Base-by-base conservation (phyloP, 1,140 invertebrate species). In the Bombus consobrinus region DNA sequence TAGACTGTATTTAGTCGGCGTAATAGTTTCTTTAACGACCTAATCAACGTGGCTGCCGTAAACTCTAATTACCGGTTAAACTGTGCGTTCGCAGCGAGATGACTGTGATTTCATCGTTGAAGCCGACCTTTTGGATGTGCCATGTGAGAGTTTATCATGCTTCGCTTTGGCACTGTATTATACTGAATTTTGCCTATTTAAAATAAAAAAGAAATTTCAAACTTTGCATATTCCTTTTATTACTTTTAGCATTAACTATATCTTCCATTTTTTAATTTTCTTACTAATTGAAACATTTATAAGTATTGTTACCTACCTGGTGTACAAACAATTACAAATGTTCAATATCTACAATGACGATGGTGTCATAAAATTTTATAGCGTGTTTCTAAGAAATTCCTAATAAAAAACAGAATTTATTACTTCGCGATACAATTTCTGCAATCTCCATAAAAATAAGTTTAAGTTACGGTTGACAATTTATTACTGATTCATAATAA, bases 21-120 rank as follows among this genome's bases (percentile, higher is more conserved):
- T 71, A 75, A 86, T 76, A 75, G 84, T 86, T 88, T 82, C 72
- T 88, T 88, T 88, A 87, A 88, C 64, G 85, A 87, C 34, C 77
- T 78, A 88, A 87, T 87, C 78, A 87, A 87, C 86, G 68, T 66
- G 68, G 43, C 47, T 72, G 47, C 37, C 79, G 79, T 72, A 81
- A 72, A 81, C 37, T 53, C 71, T 87, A 82, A 88, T 86, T 76
- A 64, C 53, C 9, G 43, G 53, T 87, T 57, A 57, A 72, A 53
- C 34, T 41, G n/a, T 72, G 68, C 68, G 47, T 69, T 53, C 18
- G 43, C 18, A n/a, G 34, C 4, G 22, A 57, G 13, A 68, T 72
- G 28, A 72, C 25, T 81, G 43, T 59, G 79, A 81, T 72, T 72
- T 59, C 15, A 18, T 15, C 37, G 47, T 59, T 71, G n/a, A 41